Percentiles rank a stretch among this genome's conserved stretches.
phyloP scores from a whole-genome alignment of 2,113 vertebrate species.

The Isichthys henryi region DNA sequence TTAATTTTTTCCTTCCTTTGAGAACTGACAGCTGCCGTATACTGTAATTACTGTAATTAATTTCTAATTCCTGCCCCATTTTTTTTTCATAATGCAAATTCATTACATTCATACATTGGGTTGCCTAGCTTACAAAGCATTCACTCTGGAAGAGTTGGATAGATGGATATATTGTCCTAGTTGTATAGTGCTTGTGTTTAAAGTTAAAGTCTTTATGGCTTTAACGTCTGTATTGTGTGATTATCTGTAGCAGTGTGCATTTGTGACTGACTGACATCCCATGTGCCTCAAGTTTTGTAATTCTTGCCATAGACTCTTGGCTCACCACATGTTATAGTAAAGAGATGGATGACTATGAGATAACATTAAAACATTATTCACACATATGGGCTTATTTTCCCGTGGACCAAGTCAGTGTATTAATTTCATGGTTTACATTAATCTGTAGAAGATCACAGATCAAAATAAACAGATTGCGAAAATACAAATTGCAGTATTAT shows the following conservation, averaged over 20 bases:
- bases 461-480: background rate
- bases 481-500: background rate
- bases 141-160: slow-evolving; percentile 50
- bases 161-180: slow-evolving; percentile 59
- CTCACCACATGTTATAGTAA: background rate
- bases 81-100: slow-evolving; percentile 57
- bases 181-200: slow-evolving; percentile 55
- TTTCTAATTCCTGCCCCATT: slow-evolving; percentile 55
- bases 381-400: background rate
- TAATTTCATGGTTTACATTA: background rate
- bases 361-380: background rate
- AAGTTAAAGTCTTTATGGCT: too few relatives aligned
- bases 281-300: background rate
- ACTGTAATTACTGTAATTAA: slow-evolving; percentile 57
- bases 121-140: slow-evolving; percentile 54
- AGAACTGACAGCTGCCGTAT: slow-evolving; percentile 49
- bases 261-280: background rate
- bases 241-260: background rate
- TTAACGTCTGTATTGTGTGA: background rate
- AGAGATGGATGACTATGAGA: background rate
- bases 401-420: background rate
- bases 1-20: slow-evolving; percentile 40
- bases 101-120: slow-evolving; percentile 46
- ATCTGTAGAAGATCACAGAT: background rate
- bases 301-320: background rate